Evolutionary conservation across 2,888 invertebrate species (phyloP).

Genomic region (Scelioninae gen. 2): DNA sequence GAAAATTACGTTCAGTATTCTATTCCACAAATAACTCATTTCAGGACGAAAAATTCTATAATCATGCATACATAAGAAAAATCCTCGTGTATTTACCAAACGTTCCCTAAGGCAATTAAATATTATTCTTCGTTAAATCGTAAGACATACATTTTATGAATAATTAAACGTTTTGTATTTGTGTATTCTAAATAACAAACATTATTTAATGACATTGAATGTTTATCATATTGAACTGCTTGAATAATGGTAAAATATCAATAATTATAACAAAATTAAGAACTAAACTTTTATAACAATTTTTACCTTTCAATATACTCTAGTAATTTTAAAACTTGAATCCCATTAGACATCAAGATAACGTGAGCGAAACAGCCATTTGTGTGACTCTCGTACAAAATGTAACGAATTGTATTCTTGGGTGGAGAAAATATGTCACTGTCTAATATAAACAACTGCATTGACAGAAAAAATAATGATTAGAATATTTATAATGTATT

Average conservation of each 20-base stretch:
- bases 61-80: constrained; percentile 84
- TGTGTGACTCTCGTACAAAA: constrained; percentile 73
- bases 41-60: constrained; percentile 80
- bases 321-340: constrained; percentile 82
- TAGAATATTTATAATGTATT: no score
- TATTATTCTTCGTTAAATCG: no score
- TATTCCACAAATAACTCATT: constrained; percentile 85
- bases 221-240: no score
- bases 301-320: constrained; percentile 82
- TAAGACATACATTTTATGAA: no score
- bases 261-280: no score
- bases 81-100: constrained; percentile 82
- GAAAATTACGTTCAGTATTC: constrained; percentile 85
- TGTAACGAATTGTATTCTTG: constrained; percentile 58
- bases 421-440: constrained; percentile 68
- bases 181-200: no score
- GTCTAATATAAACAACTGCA: constrained; percentile 68
- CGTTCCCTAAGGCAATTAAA: constrained; percentile 77
- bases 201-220: no score
- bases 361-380: constrained; percentile 84
- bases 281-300: no score
- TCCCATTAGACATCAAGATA: constrained; percentile 83
- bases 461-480: background rate
- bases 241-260: no score
- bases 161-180: no score